Percentiles rank a stretch among this genome's conserved stretches.
Evolutionary conservation across 2,888 invertebrate genomes (phyloP).

Genomic region (Scaptomyza polygonia): DNA sequence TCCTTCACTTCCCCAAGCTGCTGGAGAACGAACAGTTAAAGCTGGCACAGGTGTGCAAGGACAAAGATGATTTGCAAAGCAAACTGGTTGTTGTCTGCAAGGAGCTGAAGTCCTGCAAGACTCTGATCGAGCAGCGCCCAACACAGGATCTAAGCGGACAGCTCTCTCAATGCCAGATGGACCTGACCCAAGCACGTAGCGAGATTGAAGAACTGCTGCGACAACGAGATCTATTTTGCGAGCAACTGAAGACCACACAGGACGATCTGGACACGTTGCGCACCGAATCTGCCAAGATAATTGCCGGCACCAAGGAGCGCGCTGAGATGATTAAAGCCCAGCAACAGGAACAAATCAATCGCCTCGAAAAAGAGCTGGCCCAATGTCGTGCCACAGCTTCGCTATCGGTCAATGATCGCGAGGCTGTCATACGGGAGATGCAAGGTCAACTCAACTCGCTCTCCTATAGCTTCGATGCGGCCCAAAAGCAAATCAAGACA

Average conservation of each 20-base stretch:
- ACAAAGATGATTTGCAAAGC: constrained; percentile 80
- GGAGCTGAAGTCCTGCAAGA: constrained; percentile 78
- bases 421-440: constrained; percentile 83
- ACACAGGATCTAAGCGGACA: constrained; percentile 71
- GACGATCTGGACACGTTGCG: constrained; percentile 82
- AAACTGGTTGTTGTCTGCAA: constrained; percentile 82
- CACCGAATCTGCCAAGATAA: constrained; percentile 83
- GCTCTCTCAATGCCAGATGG: constrained; percentile 74
- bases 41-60: constrained; percentile 77
- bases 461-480: constrained; percentile 83
- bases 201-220: constrained; percentile 75
- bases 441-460: constrained; percentile 82
- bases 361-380: constrained; percentile 82
- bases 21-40: constrained; percentile 83
- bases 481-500: constrained; percentile 83
- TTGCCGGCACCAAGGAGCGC: constrained; percentile 82
- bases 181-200: constrained; percentile 66
- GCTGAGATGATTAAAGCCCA: constrained; percentile 75
- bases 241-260: constrained; percentile 77
- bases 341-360: constrained; percentile 80
- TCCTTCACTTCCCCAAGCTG: constrained; percentile 82
- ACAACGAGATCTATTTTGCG: constrained; percentile 81
- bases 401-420: constrained; percentile 82
- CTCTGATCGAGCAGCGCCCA: constrained; percentile 50
- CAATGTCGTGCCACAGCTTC: constrained; percentile 83